Percentiles rank a stretch among this genome's conserved stretches.
These are phyloP conservation scores for Stenurella melanura DNA, from an alignment of 2,888 invertebrate species.

Conservation along the genomic window DNA sequence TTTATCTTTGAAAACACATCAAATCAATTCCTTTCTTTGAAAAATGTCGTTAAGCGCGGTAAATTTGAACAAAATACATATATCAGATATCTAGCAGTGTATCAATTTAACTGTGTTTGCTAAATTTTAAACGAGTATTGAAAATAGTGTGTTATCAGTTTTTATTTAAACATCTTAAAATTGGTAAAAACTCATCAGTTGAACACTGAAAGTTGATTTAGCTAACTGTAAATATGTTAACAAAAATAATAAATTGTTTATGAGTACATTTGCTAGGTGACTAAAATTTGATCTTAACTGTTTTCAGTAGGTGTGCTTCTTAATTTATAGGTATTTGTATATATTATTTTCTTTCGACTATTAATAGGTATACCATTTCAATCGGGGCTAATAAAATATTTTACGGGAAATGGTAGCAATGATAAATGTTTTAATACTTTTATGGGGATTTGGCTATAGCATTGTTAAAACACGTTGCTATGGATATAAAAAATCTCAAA, in stretches of 20 bases:
- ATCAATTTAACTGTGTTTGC: too few species aligned
- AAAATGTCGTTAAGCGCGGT: too few species aligned
- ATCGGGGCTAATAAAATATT: neutral
- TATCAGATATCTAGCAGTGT: too few species aligned
- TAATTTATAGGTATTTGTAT: neutral
- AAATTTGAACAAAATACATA: too few species aligned
- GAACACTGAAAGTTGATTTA: too few species aligned
- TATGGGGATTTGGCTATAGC: neutral
- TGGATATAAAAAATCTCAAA: too few species aligned
- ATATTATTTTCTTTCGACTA: neutral
- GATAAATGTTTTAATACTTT: neutral
- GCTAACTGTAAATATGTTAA: too few species aligned
- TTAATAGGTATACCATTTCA: neutral
- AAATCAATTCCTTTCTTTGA: too few species aligned
- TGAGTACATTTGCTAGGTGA: neutral
- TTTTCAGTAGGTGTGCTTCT: neutral
- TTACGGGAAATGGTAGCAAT: neutral
- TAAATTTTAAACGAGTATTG: too few species aligned
- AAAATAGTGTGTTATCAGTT: too few species aligned
- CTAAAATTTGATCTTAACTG: neutral
- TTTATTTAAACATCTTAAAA: too few species aligned
- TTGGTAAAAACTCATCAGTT: neutral
- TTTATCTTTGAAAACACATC: neutral
- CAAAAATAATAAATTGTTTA: neutral
- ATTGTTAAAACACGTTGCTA: too few species aligned